Evolutionary conservation across 1,140 invertebrate genomes (phyloP).

Genomic region (Heliconius himera): DNA sequence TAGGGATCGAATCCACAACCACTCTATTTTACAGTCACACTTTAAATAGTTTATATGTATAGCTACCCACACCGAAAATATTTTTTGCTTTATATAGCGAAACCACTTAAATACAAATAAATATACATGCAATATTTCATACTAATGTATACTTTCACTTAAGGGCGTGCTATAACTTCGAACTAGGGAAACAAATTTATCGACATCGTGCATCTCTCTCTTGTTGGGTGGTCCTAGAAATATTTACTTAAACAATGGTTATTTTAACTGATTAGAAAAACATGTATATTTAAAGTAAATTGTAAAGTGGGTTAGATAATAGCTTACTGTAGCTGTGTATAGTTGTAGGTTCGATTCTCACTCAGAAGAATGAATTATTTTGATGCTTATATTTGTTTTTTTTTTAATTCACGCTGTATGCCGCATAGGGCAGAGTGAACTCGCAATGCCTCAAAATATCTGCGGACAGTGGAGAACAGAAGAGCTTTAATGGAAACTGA

Average conservation of each 20-base stretch:
- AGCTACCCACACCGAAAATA: not conserved
- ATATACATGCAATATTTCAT: constrained; percentile 1
- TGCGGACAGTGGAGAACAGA: no score
- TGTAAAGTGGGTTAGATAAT: no score
- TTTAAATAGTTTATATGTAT: no score
- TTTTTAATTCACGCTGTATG: no score
- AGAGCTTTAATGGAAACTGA: no score
- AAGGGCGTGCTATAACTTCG: not conserved
- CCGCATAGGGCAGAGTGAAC: no score
- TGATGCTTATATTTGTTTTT: no score
- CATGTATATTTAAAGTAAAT: not conserved
- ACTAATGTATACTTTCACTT: not conserved
- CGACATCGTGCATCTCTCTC: not conserved
- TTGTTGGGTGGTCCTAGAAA: not conserved
- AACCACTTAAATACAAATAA: not conserved
- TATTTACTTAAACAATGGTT: not conserved
- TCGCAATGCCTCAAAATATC: no score
- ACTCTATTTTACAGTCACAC: no score
- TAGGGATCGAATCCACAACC: no score
- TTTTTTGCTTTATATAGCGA: not conserved
- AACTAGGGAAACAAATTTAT: not conserved
- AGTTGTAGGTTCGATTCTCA: not conserved
- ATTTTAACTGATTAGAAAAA: not conserved
- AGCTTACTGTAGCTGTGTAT: no score
- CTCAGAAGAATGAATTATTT: no score